Base-by-base conservation (phyloP, 2,888 invertebrate genomes). In the Nomada fucata region DNA sequence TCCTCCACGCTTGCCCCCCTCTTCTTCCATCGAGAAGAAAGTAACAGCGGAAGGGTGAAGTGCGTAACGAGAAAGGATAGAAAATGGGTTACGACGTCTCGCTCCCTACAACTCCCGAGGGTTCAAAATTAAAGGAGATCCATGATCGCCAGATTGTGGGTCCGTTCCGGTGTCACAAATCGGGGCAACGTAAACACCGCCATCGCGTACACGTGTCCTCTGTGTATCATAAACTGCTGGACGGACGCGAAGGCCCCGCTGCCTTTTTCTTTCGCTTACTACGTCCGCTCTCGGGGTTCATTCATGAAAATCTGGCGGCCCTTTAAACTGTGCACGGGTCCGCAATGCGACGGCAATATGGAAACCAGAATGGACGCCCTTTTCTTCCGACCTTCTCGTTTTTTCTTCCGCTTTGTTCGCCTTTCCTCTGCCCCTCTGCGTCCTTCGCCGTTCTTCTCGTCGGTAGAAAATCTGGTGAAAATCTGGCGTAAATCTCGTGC, bases 181-280 rank as follows among this genome's bases (percentile, higher is more conserved):
- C 71, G 53, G 52, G 83, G n/a, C 36, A 89, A 86, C 84, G 82
- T 89, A 91, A 92, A 91, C 91, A 92, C 84, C 71, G 86, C 47
- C 63, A 84, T 78, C 70, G 77, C 72, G 88, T 89, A 84, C 92
- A 91, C 91, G 91, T 91, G 91, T 91, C 89, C 76, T 77, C 82
- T 86, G 86, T 88, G 82, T 88, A 87, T 87, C 84, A 86, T 86
- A 84, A 87, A 86, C 82, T 67, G 68, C 57, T 79, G 60, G 65
- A 67, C 55, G 80, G 74, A 74, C 76, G 82, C 80, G 65, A 73
- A 73, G 70, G 42, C 76, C 29, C 29, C 59, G 80, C 73, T 78
- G 67, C 81, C 75, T 69, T 70, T 81, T 59, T 59, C 71, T 80
- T 60, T 82, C 65, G 76, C 85, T 83, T 84, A 82, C 87, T 87